Evolutionary conservation across 1,140 invertebrate species (phyloP).

Genomic region (Magallana ariakensis): DNA sequence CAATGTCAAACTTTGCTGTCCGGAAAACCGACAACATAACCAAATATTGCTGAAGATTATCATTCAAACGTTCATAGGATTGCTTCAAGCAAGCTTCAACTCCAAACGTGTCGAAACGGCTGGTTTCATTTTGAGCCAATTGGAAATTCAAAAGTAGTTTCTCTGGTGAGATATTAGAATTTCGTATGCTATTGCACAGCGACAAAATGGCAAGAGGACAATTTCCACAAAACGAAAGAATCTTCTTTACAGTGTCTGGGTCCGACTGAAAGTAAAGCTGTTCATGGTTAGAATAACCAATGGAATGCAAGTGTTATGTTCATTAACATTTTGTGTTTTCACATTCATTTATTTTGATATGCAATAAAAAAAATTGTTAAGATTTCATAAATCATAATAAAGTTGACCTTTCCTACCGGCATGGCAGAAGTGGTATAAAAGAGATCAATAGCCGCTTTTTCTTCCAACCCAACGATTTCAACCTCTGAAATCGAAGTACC

Average conservation of each 20-base stretch:
- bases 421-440: neutral
- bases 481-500: neutral
- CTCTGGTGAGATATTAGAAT: neutral
- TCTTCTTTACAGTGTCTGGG: neutral
- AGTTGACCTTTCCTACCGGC: neutral
- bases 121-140: neutral
- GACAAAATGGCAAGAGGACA: constrained; percentile 8
- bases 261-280: neutral
- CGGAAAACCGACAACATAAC: neutral
- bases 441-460: neutral
- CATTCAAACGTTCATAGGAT: neutral
- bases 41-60: neutral
- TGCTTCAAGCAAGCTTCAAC: neutral
- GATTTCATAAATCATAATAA: too few species aligned
- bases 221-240: constrained; percentile 13
- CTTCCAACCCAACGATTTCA: neutral
- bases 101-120: neutral
- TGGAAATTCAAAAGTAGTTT: neutral
- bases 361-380: too few species aligned
- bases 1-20: constrained; percentile 7
- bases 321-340: too few species aligned
- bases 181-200: constrained; percentile 8
- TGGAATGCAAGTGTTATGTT: too few species aligned
- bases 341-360: too few species aligned
- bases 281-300: too few species aligned